phyloP scores from a whole-genome alignment of 2,797 vertebrate species.

The Gila robusta region DNA sequence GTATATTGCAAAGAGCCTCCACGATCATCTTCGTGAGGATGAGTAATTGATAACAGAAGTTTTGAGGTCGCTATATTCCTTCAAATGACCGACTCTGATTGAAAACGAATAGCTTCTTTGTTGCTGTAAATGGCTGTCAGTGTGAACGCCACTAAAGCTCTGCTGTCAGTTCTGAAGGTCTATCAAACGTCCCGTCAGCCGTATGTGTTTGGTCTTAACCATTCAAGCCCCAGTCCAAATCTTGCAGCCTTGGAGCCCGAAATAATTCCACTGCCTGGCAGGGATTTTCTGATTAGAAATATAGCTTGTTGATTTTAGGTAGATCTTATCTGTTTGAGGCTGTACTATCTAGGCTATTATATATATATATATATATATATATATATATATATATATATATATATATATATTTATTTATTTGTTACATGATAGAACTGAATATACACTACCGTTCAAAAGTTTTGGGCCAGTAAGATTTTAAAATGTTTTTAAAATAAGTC shows the following conservation, averaged over 20 bases:
- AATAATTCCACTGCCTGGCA: not conserved
- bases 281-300: constrained; percentile 13
- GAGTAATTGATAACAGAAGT: not conserved
- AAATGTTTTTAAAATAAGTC: not conserved
- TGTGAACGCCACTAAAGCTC: constrained; percentile 3
- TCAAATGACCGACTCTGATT: not conserved
- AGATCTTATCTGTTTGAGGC: not conserved
- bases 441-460: not conserved
- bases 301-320: not conserved
- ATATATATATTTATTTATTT: not conserved
- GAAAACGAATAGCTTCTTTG: not conserved
- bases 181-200: constrained; percentile 13
- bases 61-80: not conserved
- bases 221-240: constrained; percentile 3
- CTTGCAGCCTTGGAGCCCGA: not conserved
- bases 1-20: not conserved
- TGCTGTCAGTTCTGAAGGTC: constrained; percentile 24
- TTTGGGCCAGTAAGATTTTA: not conserved
- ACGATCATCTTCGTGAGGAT: not conserved
- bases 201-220: constrained; percentile 17
- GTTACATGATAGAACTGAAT: not conserved
- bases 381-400: not conserved
- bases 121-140: constrained; percentile 8
- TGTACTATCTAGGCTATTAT: not conserved
- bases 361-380: not conserved